Conservation (phyloP, 1,140 invertebrate species). For the Rhynchophorus ferrugineus region DNA sequence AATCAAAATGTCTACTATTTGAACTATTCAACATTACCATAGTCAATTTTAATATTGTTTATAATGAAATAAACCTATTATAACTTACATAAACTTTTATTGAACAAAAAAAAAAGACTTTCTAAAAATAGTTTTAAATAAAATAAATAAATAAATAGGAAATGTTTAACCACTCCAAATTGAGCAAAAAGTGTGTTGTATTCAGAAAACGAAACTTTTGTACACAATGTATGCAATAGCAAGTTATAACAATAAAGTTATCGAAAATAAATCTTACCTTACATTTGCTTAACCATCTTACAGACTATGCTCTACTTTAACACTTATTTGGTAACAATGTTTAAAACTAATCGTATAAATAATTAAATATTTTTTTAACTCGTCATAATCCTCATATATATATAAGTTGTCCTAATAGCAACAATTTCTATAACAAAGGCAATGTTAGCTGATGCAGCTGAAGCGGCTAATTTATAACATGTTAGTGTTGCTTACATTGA, state of each 20-base stretch:
- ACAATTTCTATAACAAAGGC: too few species aligned
- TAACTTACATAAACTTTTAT: conserved; percentile 18
- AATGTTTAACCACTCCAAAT: not conserved
- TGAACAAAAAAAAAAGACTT: conserved; percentile 1
- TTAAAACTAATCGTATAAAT: conserved; percentile 5
- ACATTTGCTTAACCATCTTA: not conserved
- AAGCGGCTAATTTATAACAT: too few species aligned
- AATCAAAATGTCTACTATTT: conserved; percentile 27
- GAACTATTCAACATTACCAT: conserved; percentile 33
- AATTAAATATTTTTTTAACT: conserved; percentile 1
- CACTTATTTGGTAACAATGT: conserved; percentile 29
- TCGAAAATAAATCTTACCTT: not conserved
- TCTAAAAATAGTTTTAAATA: not conserved
- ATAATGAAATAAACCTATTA: conserved; percentile 33
- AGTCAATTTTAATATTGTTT: conserved; percentile 40
- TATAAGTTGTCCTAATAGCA: too few species aligned
- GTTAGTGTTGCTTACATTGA: too few species aligned
- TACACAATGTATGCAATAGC: not conserved
- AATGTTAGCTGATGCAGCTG: too few species aligned
- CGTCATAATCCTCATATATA: too few species aligned
- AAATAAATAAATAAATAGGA: not conserved
- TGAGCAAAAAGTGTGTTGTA: conserved; percentile 6
- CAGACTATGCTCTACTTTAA: not conserved
- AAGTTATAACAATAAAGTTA: not conserved
- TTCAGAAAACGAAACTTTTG: too few species aligned